Evolutionary conservation across 1,140 invertebrate genomes (phyloP).

Genomic region (Bombus consobrinus): DNA sequence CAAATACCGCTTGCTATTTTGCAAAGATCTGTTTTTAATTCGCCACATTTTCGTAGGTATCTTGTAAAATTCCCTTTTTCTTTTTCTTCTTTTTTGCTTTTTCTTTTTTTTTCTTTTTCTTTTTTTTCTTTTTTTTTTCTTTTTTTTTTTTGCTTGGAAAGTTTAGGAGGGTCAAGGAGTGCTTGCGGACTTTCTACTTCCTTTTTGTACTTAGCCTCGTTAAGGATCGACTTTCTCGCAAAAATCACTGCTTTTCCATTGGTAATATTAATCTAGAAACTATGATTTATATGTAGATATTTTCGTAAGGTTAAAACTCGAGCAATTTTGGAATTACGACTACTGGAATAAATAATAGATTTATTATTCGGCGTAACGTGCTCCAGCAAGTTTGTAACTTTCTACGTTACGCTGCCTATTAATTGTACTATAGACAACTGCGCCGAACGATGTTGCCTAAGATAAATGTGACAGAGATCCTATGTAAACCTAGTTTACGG

Average conservation of each 20-base stretch:
- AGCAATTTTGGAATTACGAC: background rate
- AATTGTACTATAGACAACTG: background rate
- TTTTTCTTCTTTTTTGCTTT: no score
- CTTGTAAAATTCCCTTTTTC: background rate
- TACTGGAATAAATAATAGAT: background rate
- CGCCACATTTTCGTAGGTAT: background rate
- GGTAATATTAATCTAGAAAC: background rate
- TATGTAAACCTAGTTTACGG: slow-evolving; percentile 3
- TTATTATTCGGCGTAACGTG: background rate
- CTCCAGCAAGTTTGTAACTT: background rate
- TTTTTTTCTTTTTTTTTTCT: no score
- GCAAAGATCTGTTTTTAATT: background rate
- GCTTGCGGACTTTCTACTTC: background rate
- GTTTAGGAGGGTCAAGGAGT: background rate
- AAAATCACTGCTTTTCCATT: background rate
- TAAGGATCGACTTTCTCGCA: background rate
- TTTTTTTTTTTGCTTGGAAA: background rate
- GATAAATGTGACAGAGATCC: slow-evolving; percentile 20
- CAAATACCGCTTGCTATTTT: background rate
- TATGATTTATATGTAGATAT: background rate
- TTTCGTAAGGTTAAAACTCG: background rate
- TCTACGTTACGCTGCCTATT: slow-evolving; percentile 7
- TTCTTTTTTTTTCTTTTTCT: background rate
- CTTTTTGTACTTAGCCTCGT: background rate
- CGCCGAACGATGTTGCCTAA: slow-evolving; percentile 1